These are phyloP conservation scores for Onychomys torridus DNA, from an alignment of 2,797 vertebrate genomes.

Conservation along the genomic window DNA sequence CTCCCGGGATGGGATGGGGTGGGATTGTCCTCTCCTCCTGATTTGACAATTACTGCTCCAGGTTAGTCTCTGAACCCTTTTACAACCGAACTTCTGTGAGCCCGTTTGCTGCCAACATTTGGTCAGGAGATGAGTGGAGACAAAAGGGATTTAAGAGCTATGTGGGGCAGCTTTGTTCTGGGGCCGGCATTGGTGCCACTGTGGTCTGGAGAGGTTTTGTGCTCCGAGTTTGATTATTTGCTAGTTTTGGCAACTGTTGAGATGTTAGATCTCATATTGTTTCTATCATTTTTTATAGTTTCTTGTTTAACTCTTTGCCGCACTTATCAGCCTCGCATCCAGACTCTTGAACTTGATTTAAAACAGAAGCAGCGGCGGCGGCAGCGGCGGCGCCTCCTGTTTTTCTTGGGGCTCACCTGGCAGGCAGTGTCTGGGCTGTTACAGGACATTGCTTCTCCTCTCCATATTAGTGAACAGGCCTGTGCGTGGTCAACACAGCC, in stretches of 20 bases:
- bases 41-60: conserved; percentile 31
- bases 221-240: conserved; percentile 77
- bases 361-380: conserved; percentile 19
- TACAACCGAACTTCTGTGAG: conserved; percentile 32
- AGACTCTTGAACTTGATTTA: conserved; percentile 44
- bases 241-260: conserved; percentile 81
- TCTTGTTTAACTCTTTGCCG: conserved; percentile 77
- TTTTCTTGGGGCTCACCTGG: not conserved
- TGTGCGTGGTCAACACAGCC: not conserved
- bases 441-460: rapidly evolving
- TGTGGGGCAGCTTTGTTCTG: conserved; percentile 70
- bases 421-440: not conserved
- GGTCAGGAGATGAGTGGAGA: conserved; percentile 70
- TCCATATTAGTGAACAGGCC: not conserved
- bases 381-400: not conserved
- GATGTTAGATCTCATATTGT: conserved; percentile 77
- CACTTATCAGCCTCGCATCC: not conserved
- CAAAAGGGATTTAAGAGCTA: conserved; percentile 64
- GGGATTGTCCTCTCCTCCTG: not conserved
- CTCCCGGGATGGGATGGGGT: not conserved
- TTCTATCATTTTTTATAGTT: conserved; percentile 75
- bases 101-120: conserved; percentile 70
- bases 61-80: conserved; percentile 54
- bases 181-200: conserved; percentile 54
- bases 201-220: conserved; percentile 76